These are phyloP conservation scores for Dynastes maya DNA, from an alignment of 2,888 invertebrate species.

Conservation along the genomic window DNA sequence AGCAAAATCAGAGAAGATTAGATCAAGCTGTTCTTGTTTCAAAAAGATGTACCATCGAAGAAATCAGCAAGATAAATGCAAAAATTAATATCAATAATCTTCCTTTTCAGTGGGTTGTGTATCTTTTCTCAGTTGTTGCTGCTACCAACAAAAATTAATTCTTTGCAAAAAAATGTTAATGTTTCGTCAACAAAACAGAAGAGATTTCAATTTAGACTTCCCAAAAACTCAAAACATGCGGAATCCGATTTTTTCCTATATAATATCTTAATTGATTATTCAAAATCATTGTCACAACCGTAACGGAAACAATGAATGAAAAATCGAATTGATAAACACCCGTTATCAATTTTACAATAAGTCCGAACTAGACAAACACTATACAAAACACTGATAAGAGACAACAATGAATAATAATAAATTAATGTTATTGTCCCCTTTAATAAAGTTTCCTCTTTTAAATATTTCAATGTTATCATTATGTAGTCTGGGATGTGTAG, in stretches of 20 bases:
- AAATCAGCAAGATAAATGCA: no score
- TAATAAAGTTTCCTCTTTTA: conserved; percentile 34
- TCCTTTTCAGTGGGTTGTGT: no score
- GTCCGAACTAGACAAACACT: conserved; percentile 18
- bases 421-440: conserved; percentile 27
- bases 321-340: conserved; percentile 1
- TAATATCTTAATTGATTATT: no score
- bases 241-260: no score
- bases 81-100: no score
- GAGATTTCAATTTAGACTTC: no score
- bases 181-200: no score
- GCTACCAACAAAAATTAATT: no score
- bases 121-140: no score
- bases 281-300: no score
- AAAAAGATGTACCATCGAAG: neutral
- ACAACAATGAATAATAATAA: conserved; percentile 31
- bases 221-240: no score
- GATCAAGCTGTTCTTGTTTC: neutral
- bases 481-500: conserved; percentile 11
- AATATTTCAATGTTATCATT: conserved; percentile 18
- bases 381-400: conserved; percentile 30
- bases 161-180: no score
- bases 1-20: neutral
- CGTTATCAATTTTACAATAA: conserved; percentile 25
- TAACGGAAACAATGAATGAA: conserved; percentile 2